Conservation (phyloP, 2,888 invertebrate species). For the Meiosimyza platycephala region DNA sequence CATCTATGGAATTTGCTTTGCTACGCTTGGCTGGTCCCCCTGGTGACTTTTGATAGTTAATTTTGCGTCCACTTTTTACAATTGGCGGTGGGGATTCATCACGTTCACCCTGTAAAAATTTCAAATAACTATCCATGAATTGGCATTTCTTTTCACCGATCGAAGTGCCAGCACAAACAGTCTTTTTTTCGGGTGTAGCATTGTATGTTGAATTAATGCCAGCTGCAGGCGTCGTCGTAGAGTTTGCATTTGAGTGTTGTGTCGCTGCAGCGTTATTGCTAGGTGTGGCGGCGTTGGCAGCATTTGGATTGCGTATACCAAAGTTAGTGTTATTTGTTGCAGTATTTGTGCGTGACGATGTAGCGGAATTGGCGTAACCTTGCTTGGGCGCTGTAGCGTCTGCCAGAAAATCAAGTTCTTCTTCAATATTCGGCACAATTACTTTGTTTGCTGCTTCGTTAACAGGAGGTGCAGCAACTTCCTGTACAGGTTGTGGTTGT, state of each 20-base stretch:
- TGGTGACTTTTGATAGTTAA: conserved; percentile 60
- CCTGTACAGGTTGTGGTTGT: conserved; percentile 50
- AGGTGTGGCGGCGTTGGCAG: conserved; percentile 46
- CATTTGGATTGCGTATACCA: conserved; percentile 61
- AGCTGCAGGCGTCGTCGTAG: conserved; percentile 48
- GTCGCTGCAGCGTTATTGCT: conserved; percentile 48
- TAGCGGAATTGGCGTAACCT: conserved; percentile 58
- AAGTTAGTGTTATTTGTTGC: conserved; percentile 60
- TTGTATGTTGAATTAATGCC: conserved; percentile 40
- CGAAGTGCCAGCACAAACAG: conserved; percentile 59
- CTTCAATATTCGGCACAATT: conserved; percentile 89
- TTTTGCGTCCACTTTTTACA: conserved; percentile 62
- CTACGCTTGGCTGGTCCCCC: conserved; percentile 42
- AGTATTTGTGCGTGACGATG: conserved; percentile 48
- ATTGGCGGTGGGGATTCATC: conserved; percentile 83
- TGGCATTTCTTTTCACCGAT: conserved; percentile 70
- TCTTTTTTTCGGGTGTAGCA: conserved; percentile 56
- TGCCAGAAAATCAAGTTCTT: conserved; percentile 85
- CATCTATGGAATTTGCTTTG: conserved; percentile 31
- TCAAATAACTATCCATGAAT: conserved; percentile 89
- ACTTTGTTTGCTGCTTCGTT: conserved; percentile 83
- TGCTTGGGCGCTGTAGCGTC: conserved; percentile 58
- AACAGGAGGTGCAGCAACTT: conserved; percentile 56
- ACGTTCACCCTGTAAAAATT: conserved; percentile 80
- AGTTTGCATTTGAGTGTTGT: conserved; percentile 42